Conservation (phyloP, 2,797 vertebrate species). For the Typhlichthys subterraneus region DNA sequence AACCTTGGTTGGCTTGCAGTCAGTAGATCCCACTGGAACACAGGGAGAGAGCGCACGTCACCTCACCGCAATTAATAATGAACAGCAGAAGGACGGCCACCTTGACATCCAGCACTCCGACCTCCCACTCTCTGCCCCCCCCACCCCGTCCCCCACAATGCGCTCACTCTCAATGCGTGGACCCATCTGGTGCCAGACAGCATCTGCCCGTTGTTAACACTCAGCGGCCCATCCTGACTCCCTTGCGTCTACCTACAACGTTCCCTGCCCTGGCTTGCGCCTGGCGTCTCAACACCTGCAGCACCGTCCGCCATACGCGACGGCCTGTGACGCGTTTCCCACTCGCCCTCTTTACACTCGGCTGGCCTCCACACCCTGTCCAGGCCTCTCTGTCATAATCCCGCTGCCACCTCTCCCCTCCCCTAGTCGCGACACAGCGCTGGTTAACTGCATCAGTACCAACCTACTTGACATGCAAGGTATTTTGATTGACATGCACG, state of each 20-base stretch:
- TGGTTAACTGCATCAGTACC: too few relatives aligned
- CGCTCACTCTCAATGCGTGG: conserved; percentile 40
- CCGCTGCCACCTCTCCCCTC: conserved; percentile 22
- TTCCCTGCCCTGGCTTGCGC: background rate
- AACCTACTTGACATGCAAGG: too few relatives aligned
- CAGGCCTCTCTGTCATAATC: conserved; percentile 53
- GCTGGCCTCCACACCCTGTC: conserved; percentile 13
- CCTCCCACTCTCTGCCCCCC: conserved; percentile 17
- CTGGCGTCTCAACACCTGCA: background rate
- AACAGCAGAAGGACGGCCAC: background rate
- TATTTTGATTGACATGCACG: too few relatives aligned
- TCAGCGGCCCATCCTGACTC: conserved; percentile 22
- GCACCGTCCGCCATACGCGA: background rate
- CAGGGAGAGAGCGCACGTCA: too few relatives aligned
- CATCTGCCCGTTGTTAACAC: conserved; percentile 44
- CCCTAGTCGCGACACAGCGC: too few relatives aligned
- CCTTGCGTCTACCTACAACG: conserved; percentile 14
- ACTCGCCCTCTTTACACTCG: conserved; percentile 5
- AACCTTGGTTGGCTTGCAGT: too few relatives aligned
- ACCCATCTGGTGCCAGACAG: conserved; percentile 47
- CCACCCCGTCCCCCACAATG: conserved; percentile 7
- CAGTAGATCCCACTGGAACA: too few relatives aligned
- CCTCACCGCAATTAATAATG: too few relatives aligned
- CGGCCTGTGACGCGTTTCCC: background rate
- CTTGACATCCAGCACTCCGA: conserved; percentile 9